These are phyloP conservation scores for Drosophila funebris DNA, from an alignment of 1,140 invertebrate species.

Conservation along the genomic window DNA sequence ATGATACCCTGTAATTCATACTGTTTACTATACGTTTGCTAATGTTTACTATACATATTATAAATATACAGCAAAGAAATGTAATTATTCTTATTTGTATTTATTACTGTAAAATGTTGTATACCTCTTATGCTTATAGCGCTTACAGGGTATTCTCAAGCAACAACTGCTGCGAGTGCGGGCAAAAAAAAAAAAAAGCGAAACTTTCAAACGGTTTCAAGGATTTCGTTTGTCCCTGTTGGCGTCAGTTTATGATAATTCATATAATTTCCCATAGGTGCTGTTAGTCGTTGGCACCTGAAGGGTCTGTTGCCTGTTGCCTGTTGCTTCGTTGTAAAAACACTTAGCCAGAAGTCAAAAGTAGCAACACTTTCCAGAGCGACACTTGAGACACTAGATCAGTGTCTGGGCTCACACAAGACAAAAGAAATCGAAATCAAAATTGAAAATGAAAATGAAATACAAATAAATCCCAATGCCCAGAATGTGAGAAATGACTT, in stretches of 20 bases:
- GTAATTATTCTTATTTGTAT: no score
- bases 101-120: background rate
- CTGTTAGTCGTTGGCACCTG: constrained; percentile 68
- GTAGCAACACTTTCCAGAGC: constrained; percentile 54
- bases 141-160: constrained; percentile 11
- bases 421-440: constrained; percentile 65
- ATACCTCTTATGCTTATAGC: background rate
- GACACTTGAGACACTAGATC: constrained; percentile 48
- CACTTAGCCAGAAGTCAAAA: constrained; percentile 70
- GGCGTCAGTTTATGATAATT: constrained; percentile 73
- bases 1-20: constrained; percentile 1
- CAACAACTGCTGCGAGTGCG: background rate
- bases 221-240: constrained; percentile 57
- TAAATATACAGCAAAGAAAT: no score
- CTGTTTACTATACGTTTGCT: no score
- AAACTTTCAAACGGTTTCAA: constrained; percentile 81
- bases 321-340: constrained; percentile 40
- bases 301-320: constrained; percentile 21
- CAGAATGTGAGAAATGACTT: constrained; percentile 76
- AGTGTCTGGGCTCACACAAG: background rate
- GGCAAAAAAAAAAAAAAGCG: constrained; percentile 61
- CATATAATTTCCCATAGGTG: constrained; percentile 73
- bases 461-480: constrained; percentile 73
- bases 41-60: no score
- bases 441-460: no score